phyloP scores from a whole-genome alignment of 2,113 vertebrate genomes.

The Clarias magur region DNA sequence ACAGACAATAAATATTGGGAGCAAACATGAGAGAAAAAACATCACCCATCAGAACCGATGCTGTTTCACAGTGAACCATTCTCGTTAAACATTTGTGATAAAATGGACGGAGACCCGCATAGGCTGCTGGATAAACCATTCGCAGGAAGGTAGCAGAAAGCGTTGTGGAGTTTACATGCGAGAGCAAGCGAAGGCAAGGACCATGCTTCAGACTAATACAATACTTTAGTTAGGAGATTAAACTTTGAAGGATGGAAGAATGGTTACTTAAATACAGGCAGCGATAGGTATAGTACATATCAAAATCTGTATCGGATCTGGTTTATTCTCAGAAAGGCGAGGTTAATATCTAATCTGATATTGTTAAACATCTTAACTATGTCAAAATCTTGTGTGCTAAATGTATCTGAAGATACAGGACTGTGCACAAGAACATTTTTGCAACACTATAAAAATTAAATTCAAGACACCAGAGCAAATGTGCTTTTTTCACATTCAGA shows the following conservation, averaged over 20 bases:
- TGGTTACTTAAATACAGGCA: constrained; percentile 14
- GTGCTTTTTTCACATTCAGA: constrained; percentile 54
- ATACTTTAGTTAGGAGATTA: constrained; percentile 27
- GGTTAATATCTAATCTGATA: not conserved
- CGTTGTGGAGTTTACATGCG: constrained; percentile 8
- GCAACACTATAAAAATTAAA: not conserved
- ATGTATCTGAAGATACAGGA: constrained; percentile 23
- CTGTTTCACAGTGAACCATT: constrained; percentile 60
- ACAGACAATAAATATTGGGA: constrained; percentile 7
- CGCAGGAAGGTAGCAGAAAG: not conserved
- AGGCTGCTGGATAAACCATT: not conserved
- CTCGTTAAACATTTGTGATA: constrained; percentile 20
- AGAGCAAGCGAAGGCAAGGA: constrained; percentile 38
- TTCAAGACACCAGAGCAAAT: constrained; percentile 18
- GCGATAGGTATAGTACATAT: not conserved
- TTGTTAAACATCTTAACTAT: constrained; percentile 3
- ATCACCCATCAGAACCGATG: constrained; percentile 27
- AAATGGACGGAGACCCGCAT: not conserved
- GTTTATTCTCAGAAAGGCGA: not conserved
- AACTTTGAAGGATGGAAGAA: not conserved
- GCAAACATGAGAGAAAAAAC: not conserved
- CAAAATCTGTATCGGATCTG: not conserved
- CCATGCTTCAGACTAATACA: constrained; percentile 12
- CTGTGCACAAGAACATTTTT: constrained; percentile 12
- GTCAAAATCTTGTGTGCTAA: constrained; percentile 49